Evolutionary conservation across 2,113 vertebrate genomes (phyloP), one percentile per base, ranked within the genome.

Genomic region (Gobiocypris rarus): DNA sequence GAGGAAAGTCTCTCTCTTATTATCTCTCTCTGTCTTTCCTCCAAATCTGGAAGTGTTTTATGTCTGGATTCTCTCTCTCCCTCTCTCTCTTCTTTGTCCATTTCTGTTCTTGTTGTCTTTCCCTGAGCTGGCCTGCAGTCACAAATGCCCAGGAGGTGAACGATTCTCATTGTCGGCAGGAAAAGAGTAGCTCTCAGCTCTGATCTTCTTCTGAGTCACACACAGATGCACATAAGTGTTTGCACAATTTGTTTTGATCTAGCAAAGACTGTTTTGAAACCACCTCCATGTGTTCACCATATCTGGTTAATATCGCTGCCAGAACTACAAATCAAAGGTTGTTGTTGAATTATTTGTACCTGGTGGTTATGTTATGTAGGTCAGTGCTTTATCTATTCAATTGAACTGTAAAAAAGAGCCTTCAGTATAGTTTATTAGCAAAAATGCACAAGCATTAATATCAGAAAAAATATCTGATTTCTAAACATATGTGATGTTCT

Each of bases 1-100:
- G 45, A 54, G 31, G 50, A 84, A 84, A 50, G 61, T 19, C 59
- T 83, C 59, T 54, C 31, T 74, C 56, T 67, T 31, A 50, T 79
- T 79, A 41, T 63, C 59, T 77, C 58, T 38, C 81, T 75, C 63
- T 74, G 65, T 67, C 31, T 65, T 63, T 75, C 69, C n/a, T 50
- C 52, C 10, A 76, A 84, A 81, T 76, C 61, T 83, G 81, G 59
- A 75, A 67, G 45, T 5, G 48, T 83, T 84, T 75, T 34, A 45
- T 19, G 1, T 58, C 80, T 86, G 81, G 84, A 85, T 86, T 81
- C 52, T 63, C 56, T 75, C 34, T 82, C 17, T 67, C 7, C 26
- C 26, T 74, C 17, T 59, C 17, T 34, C 50, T n/a, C n/a, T n/a
- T n/a, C 41, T 69, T 50, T 8, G 48, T 78, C 34, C 48, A 59